Percentiles rank a stretch among this genome's conserved stretches.
Evolutionary conservation across 2,888 invertebrate species (phyloP).

Genomic region (Tenthredo mesomela): DNA sequence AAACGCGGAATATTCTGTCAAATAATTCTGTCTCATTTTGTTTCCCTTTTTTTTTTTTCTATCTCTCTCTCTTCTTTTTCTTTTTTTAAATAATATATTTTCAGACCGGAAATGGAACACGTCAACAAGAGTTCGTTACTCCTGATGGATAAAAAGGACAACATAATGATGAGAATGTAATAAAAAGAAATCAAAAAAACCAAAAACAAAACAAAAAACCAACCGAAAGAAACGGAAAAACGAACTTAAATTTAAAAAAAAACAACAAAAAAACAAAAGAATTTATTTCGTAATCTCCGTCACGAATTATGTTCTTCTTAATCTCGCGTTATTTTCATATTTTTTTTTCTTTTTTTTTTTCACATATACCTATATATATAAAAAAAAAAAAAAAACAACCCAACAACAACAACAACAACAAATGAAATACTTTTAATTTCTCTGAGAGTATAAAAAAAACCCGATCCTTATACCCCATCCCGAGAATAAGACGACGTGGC

Average conservation of each 20-base stretch:
- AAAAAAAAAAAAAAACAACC: neutral
- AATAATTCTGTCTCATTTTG: conserved; percentile 2
- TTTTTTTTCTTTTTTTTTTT: neutral
- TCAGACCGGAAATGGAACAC: conserved; percentile 33
- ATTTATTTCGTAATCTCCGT: conserved; percentile 6
- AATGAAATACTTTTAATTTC: conserved; percentile 5
- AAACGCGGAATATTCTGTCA: neutral
- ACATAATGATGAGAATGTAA: conserved; percentile 28
- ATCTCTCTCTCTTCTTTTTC: neutral
- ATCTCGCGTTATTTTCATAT: neutral
- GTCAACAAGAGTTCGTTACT: conserved; percentile 35
- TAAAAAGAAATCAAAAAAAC: neutral
- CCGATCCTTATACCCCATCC: conserved; percentile 54
- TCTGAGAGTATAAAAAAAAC: conserved; percentile 30
- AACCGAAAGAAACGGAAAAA: neutral
- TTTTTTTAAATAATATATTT: conserved; percentile 27
- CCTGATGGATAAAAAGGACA: conserved; percentile 32
- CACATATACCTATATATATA: neutral
- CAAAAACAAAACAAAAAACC: neutral
- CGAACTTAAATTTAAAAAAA: neutral
- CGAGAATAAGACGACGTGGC: conserved; percentile 53
- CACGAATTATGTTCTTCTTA: conserved; percentile 4
- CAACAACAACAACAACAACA: neutral
- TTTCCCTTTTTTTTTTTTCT: neutral
- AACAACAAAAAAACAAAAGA: neutral